A percentile compares a stretch with the other conserved stretches of the same genome.
Evolutionary conservation across 1,140 invertebrate species (phyloP).

Genomic region (Pomacea maculata): DNA sequence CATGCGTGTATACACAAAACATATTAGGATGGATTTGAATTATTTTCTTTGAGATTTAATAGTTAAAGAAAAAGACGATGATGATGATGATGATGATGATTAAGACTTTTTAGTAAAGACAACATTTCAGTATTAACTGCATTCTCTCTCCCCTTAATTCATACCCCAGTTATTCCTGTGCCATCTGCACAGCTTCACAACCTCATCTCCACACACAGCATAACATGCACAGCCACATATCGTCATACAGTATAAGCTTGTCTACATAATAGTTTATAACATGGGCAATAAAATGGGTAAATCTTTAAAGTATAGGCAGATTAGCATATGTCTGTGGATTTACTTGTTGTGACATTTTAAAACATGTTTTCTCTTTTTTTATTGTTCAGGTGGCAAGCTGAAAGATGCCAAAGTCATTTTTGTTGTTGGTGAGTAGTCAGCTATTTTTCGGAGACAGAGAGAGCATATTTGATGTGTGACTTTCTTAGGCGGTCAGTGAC

Average conservation of each 20-base stretch:
- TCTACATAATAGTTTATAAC: background rate
- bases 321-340: background rate
- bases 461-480: no score
- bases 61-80: background rate
- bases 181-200: no score
- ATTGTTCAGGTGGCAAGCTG: conserved; percentile 2
- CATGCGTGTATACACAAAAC: no score
- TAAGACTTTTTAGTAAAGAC: background rate
- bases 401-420: conserved; percentile 33
- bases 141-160: no score
- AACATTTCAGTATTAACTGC: background rate
- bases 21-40: no score
- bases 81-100: background rate
- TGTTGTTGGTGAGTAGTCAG: conserved; percentile 28
- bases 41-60: no score
- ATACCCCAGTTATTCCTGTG: no score
- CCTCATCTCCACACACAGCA: no score
- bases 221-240: background rate
- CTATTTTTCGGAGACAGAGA: no score
- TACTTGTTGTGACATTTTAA: background rate
- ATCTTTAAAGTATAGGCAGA: no score
- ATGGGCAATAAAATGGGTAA: no score
- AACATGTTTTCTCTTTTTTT: conserved; percentile 8
- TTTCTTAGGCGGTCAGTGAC: no score
- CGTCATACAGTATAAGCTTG: background rate